phyloP scores from a whole-genome alignment of 2,113 vertebrate genomes.

The Nothobranchius kuhntae region DNA sequence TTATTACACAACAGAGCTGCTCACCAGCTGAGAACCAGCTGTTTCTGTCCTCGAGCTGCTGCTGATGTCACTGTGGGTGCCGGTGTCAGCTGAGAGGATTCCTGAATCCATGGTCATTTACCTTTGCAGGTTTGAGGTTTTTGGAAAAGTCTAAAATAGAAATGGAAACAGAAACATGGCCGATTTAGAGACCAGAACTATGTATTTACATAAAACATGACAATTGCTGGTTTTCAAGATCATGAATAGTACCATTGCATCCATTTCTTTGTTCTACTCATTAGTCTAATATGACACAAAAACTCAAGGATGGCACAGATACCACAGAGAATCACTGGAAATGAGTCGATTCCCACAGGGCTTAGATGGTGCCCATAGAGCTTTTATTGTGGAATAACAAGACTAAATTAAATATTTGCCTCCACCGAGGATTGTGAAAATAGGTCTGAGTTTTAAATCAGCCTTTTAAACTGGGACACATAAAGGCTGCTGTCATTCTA shows the following conservation, averaged over 20 bases:
- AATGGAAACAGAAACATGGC: not conserved
- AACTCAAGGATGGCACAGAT: slow-evolving; percentile 4
- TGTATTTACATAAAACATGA: not conserved
- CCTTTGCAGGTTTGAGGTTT: slow-evolving; percentile 13
- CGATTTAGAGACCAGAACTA: not conserved
- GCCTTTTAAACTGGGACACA: slow-evolving; percentile 63
- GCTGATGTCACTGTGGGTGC: slow-evolving; percentile 40
- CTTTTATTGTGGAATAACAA: slow-evolving; percentile 37
- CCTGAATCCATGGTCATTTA: slow-evolving; percentile 2
- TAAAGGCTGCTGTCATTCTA: not conserved
- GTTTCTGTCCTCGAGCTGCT: slow-evolving; percentile 56
- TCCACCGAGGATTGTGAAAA: slow-evolving; percentile 46
- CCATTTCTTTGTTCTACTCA: no score
- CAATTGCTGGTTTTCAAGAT: no score
- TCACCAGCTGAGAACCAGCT: slow-evolving; percentile 54
- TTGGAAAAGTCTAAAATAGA: slow-evolving; percentile 1
- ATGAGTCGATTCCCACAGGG: slow-evolving; percentile 29
- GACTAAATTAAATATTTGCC: slow-evolving; percentile 53
- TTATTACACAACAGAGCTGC: slow-evolving; percentile 34
- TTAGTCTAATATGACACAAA: not conserved
- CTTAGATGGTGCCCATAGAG: slow-evolving; percentile 21
- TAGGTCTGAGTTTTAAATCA: slow-evolving; percentile 53
- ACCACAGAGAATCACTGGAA: slow-evolving; percentile 5
- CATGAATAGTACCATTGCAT: no score
- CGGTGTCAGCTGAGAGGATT: slow-evolving; percentile 45